Base-by-base conservation (phyloP, 2,888 invertebrate genomes). In the Oxycera nigricornis region DNA sequence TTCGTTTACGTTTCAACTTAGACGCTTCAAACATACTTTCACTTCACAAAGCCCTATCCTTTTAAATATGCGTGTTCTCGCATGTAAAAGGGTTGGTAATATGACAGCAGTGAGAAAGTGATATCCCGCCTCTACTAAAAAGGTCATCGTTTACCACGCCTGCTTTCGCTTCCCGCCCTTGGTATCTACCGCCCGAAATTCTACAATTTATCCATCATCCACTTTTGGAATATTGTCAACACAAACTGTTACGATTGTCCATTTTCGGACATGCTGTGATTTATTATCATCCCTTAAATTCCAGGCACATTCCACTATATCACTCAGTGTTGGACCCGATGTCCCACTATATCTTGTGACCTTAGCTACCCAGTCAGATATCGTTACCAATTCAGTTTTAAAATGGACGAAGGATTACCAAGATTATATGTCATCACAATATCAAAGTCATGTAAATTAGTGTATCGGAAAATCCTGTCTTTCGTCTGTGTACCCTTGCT, bases 361-460 rank as follows among this genome's bases (percentile, higher is more conserved):
- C 24, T 22, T 3, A 2, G 11, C 3, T 55, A 2, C 22, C 22
- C 4, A 20, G 28, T 30, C 59, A 59, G 14, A 59, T 28, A 20
- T 65, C 65, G 24, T 65, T 39, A 22, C 22, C 22, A 22, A 41
- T 65, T 41, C 41, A 2, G 65, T 65, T 65, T 35, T 39, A 39
- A 26, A 65, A 65, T 11, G 9, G 24, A 41, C 39, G 41, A n/a
- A 7, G 41, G 39, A 41, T 41, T 26, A 20, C 20, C 11, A 52
- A n/a, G 52, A 52, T 22, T 70, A 30, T 17, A 31, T 70, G 52
- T 55, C 55, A 70, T 70, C 70, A 31, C 28, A 30, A 24, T 68
- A 68, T 68, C 50, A 68, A 50, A 70, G 50, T 68, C 68, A 68
- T 68, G 68, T 68, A 68, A 50, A 68, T 68, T 68, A 68, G 68